These are phyloP conservation scores for Trachythela sp. DNA, from an alignment of 64 coral and sea anemone species.

Conservation along the genomic window DNA sequence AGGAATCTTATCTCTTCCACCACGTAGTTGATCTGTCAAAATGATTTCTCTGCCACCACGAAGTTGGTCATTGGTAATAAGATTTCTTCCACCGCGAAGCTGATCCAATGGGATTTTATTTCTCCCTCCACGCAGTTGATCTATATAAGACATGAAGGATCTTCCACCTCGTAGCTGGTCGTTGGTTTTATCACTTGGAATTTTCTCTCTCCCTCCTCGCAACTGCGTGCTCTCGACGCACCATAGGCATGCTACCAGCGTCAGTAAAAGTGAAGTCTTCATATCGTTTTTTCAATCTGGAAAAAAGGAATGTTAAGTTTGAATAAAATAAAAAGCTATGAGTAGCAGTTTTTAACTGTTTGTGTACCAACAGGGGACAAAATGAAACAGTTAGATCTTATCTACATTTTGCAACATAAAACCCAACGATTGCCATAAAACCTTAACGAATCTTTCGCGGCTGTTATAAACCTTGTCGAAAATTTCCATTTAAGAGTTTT, in stretches of 20 bases:
- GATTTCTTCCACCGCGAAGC: neutral
- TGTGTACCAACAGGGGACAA: no score
- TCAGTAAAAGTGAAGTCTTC: neutral
- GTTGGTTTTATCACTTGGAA: neutral
- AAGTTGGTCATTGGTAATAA: neutral
- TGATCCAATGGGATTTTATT: no score
- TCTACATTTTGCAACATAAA: no score
- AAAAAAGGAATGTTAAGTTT: neutral
- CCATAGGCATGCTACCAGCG: neutral
- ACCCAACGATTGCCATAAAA: no score
- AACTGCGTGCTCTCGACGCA: neutral
- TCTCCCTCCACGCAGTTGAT: neutral
- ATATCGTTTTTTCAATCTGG: neutral
- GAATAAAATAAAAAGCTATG: no score
- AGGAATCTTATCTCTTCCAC: neutral
- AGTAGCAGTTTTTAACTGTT: no score
- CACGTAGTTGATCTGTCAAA: neutral
- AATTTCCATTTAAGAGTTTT: no score
- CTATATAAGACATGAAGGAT: neutral
- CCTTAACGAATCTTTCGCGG: no score
- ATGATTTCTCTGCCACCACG: neutral
- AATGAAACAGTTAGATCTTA: no score
- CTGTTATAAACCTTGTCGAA: no score
- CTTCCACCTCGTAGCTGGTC: neutral
- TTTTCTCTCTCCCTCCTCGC: neutral